phyloP scores from a whole-genome alignment of 1,140 invertebrate species.

The Caenorhabditis briggsae region DNA sequence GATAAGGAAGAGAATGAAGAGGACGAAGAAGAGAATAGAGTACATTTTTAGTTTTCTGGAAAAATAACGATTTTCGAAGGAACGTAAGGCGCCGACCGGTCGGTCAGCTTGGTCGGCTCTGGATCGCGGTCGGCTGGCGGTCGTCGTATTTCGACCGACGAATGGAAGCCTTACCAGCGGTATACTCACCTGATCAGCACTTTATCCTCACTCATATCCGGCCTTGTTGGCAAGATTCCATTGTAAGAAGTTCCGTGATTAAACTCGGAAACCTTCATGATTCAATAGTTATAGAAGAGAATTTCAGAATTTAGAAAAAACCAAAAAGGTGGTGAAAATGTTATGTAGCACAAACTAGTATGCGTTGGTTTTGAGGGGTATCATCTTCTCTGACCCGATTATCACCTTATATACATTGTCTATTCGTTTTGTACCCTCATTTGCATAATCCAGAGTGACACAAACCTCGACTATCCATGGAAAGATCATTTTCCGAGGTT shows the following conservation, averaged over 20 bases:
- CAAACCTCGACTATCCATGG: background rate
- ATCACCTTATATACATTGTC: conserved; percentile 17
- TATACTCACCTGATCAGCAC: conserved; percentile 31
- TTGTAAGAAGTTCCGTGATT: conserved; percentile 21
- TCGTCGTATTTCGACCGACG: background rate
- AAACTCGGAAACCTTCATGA: conserved; percentile 34
- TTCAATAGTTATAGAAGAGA: background rate
- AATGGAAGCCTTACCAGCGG: background rate
- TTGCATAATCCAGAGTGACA: conserved; percentile 6
- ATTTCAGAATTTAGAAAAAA: background rate
- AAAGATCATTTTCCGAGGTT: conserved; percentile 28
- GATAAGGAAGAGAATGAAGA: conserved; percentile 40
- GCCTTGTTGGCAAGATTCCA: conserved; percentile 29
- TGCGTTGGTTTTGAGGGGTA: background rate
- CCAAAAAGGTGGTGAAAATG: background rate
- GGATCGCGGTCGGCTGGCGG: too few relatives aligned
- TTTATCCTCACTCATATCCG: conserved; percentile 44
- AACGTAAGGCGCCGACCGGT: too few relatives aligned
- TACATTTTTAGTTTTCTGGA: conserved; percentile 42
- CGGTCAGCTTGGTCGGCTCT: too few relatives aligned
- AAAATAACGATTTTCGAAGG: background rate
- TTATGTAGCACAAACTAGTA: background rate
- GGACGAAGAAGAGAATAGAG: conserved; percentile 12
- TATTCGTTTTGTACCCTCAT: background rate
- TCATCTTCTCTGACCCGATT: background rate